phyloP scores from a whole-genome alignment of 1,140 invertebrate genomes.

The Euschistus heros region DNA sequence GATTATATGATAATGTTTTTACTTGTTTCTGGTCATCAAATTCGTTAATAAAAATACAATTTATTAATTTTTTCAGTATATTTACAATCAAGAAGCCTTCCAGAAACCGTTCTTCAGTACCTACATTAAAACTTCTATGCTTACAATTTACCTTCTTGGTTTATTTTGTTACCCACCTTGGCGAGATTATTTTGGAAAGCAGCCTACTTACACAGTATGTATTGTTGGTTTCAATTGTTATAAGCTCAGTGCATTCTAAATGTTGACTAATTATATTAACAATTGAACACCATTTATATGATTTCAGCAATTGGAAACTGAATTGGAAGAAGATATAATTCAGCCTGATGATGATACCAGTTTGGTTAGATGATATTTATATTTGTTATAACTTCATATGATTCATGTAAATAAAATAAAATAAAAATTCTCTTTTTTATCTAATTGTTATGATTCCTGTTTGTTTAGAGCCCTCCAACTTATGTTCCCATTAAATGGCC shows the following conservation, averaged over 20 bases:
- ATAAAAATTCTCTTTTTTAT: neutral
- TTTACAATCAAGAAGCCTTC: slow-evolving; percentile 66
- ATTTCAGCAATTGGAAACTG: slow-evolving; percentile 52
- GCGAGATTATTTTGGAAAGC: slow-evolving; percentile 60
- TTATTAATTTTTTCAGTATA: slow-evolving; percentile 50
- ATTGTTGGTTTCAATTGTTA: slow-evolving; percentile 3
- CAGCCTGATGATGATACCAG: slow-evolving; percentile 47
- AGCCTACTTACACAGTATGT: slow-evolving; percentile 50
- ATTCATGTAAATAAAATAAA: slow-evolving; percentile 22
- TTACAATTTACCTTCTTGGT: slow-evolving; percentile 69
- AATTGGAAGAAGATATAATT: slow-evolving; percentile 55
- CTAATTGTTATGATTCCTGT: neutral
- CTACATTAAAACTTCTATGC: slow-evolving; percentile 81
- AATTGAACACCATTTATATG: slow-evolving; percentile 2
- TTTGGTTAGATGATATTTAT: slow-evolving; percentile 36
- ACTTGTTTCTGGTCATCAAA: too few relatives aligned
- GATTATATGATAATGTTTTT: too few relatives aligned
- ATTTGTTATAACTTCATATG: neutral
- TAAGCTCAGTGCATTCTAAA: slow-evolving; percentile 8
- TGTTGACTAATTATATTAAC: neutral
- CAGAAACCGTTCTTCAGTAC: slow-evolving; percentile 83
- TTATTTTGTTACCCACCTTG: slow-evolving; percentile 73
- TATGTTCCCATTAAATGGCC: slow-evolving; percentile 73
- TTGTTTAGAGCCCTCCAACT: slow-evolving; percentile 61
- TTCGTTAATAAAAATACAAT: too few relatives aligned